Evolutionary conservation across 2,888 invertebrate genomes (phyloP).

Genomic region (Ptychoptera albimana): DNA sequence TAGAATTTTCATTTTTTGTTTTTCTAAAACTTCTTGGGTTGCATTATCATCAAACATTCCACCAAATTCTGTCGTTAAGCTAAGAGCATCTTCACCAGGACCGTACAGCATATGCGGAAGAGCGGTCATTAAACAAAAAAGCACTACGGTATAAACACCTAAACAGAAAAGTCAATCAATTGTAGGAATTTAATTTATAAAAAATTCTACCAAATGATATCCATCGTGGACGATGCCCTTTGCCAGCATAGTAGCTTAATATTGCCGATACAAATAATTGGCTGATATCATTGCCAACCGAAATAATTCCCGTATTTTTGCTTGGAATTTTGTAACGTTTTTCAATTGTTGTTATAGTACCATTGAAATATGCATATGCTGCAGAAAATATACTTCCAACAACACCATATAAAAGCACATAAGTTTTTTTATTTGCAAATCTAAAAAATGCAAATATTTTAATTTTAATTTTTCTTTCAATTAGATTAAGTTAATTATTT

Average conservation of each 20-base stretch:
- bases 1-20: slow-evolving; percentile 39
- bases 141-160: slow-evolving; percentile 39
- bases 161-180: too few relatives aligned
- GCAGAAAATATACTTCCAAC: slow-evolving; percentile 52
- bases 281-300: slow-evolving; percentile 59
- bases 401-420: slow-evolving; percentile 44
- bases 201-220: slow-evolving; percentile 45
- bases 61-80: slow-evolving; percentile 42
- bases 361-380: slow-evolving; percentile 53
- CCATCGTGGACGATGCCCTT: slow-evolving; percentile 56
- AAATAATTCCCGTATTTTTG: slow-evolving; percentile 51
- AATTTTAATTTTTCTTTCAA: too few relatives aligned
- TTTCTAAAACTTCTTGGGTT: slow-evolving; percentile 30
- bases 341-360: slow-evolving; percentile 57
- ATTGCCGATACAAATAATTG: slow-evolving; percentile 48
- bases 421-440: slow-evolving; percentile 30
- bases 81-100: slow-evolving; percentile 46
- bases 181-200: too few relatives aligned
- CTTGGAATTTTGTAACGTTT: slow-evolving; percentile 58
- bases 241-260: slow-evolving; percentile 52
- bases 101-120: slow-evolving; percentile 55
- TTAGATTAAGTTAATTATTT: too few relatives aligned
- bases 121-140: slow-evolving; percentile 48
- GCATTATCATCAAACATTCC: slow-evolving; percentile 29
- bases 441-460: slow-evolving; percentile 16